Evolutionary conservation across 2,888 invertebrate species (phyloP), one percentile per base, ranked within the genome.

Genomic region (Parnassius mnemosyne): DNA sequence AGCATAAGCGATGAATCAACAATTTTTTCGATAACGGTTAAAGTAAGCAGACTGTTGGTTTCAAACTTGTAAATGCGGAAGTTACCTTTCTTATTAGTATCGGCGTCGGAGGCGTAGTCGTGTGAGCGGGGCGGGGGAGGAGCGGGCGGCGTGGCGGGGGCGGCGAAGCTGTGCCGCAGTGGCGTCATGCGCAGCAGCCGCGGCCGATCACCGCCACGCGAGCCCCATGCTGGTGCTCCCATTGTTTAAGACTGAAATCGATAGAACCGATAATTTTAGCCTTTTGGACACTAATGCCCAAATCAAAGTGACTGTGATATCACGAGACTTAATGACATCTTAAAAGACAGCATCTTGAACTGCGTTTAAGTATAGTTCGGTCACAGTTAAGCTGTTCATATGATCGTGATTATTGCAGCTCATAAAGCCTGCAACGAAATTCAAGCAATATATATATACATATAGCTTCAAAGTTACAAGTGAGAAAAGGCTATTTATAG

Each of bases 151-250:
- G 92, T 87, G 68, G 90, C 85, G 53, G 92, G 92, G 44, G 91
- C 92, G 47, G 92, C 92, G 72, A 93, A 92, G 80, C 93, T 93
- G 80, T 93, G 93, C 42, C 93, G 80, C 51, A 93, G 85, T 65
- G 93, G 93, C 53, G 93, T 92, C 92, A 93, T 93, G 66, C 93
- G 92, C 79, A 93, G 81, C 73, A 93, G 79, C 59, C 92, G 89
- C 57, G 92, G 93, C 52, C 92, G 88, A 73, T 92, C 92, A 66
- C 87, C 87, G 46, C 70, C 69, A 53, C 92, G 92, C 62, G 89
- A 79, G 66, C 89, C 89, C 90, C 91, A 91, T 11, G 89, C 89
- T 34, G 90, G 91, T 12, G 91, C 91, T 49, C 91, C 88, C 92
- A 92, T 89, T 65, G 53, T 76, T 70, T 12, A 20, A 3, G 13